Evolutionary conservation across 2,113 vertebrate species (phyloP), one percentile per base, ranked within the genome.

Genomic region (Silurus asotus): DNA sequence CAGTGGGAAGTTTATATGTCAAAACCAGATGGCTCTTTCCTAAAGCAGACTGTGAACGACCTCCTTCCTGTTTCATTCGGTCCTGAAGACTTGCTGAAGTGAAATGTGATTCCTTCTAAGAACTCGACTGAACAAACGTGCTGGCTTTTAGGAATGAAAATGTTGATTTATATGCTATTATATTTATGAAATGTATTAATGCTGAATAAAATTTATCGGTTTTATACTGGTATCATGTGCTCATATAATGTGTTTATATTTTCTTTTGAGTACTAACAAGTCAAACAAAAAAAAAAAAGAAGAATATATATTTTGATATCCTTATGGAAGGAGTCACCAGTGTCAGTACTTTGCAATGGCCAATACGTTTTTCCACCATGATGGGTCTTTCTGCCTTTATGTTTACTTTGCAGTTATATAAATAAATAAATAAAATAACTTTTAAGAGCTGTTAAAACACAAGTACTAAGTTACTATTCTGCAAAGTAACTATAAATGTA

Each of bases 1-100:
- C 89, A 95, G 23, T 96, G 95, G 96, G 91, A 92, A 0, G 74
- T 97, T 84, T 95, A 94, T 86, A 86, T 96, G 91, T 93, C 95
- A 84, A 96, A 95, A 87, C 82, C 92, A 0, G 95, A 96, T 0
- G 96, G 95, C 3, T 91, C 94, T 0, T 95, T 94, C 2, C 8
- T 92, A 0, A 76, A 92, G 58, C 95, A 86, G 89, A 96, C 88
- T 0, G 88, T 97, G 14, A 91, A 92, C 25, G 94, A 96, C 61
- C 91, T 97, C 8, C 93, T 97, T 62, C 96, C 96, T 0, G 49
- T 67, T 61, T 96, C 96, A 7, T 97, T 97, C 0, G 95, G 95
- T 45, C 96, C 96, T 0, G 91, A 96, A 15, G 90, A 95, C 82
- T 92, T 97, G 75, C 90, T 91, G 59, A 93, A 91, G 82, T 90